Evolutionary conservation across 2,113 vertebrate species (phyloP).

Genomic region (Stegostoma tigrinum): DNA sequence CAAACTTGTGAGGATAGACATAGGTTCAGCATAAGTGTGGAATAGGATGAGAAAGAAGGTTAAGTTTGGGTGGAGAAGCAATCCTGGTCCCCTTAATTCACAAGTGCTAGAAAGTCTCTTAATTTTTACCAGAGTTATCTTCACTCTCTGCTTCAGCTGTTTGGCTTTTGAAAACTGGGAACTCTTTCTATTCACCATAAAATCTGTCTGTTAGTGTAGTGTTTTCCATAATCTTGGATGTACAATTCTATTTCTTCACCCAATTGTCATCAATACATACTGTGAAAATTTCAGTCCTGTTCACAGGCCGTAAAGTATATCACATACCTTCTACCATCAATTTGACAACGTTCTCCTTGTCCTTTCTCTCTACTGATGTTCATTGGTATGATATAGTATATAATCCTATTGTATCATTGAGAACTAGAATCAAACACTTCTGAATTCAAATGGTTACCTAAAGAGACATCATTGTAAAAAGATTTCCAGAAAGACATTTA

Average conservation of each 20-base stretch:
- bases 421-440: background rate
- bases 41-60: background rate
- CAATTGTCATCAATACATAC: background rate
- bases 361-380: background rate
- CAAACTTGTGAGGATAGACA: background rate
- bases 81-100: background rate
- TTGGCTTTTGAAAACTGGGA: background rate
- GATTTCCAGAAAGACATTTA: no score
- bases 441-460: background rate
- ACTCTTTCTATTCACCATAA: background rate
- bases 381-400: background rate
- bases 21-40: background rate
- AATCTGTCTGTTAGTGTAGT: background rate
- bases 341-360: background rate
- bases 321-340: background rate
- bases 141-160: background rate
- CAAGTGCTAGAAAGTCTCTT: background rate
- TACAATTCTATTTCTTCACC: background rate
- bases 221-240: background rate
- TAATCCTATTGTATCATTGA: background rate
- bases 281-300: background rate
- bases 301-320: background rate
- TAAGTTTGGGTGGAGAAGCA: background rate
- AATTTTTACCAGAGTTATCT: background rate
- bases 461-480: no score